A percentile compares a stretch with the other conserved stretches of the same genome.
Evolutionary conservation across 2,888 invertebrate genomes (phyloP).

Genomic region (Andrena haemorrhoa): DNA sequence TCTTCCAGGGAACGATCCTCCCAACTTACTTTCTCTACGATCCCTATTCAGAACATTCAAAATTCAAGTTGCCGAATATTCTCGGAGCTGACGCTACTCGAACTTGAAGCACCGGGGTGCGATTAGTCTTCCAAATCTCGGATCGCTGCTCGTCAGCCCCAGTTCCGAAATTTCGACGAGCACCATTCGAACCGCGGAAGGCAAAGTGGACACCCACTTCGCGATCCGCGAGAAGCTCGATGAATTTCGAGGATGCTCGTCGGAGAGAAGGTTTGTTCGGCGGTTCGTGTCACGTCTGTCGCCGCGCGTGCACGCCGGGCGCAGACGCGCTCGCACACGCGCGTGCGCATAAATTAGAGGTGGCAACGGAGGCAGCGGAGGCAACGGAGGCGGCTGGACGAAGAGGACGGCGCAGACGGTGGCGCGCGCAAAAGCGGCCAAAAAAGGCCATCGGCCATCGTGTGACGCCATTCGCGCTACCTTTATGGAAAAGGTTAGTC

Average conservation of each 20-base stretch:
- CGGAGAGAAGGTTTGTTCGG: constrained; percentile 13
- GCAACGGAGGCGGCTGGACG: constrained; percentile 1
- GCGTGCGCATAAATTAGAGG: constrained; percentile 64
- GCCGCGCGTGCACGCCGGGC: constrained; percentile 63
- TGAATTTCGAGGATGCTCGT: constrained; percentile 39
- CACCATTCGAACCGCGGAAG: not conserved
- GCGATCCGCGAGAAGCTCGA: not conserved
- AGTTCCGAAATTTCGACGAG: too few relatives aligned
- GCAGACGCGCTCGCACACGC: constrained; percentile 34
- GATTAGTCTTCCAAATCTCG: too few relatives aligned
- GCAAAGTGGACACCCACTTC: not conserved
- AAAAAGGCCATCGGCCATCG: constrained; percentile 76
- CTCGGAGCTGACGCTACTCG: too few relatives aligned
- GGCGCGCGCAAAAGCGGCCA: constrained; percentile 66
- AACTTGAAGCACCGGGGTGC: too few relatives aligned
- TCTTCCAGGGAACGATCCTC: too few relatives aligned
- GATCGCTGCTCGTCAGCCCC: too few relatives aligned
- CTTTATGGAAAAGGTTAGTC: constrained; percentile 73
- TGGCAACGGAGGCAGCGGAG: constrained; percentile 12
- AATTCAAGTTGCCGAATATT: too few relatives aligned
- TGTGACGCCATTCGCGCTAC: constrained; percentile 76
- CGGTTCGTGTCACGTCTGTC: constrained; percentile 48
- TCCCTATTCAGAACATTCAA: too few relatives aligned
- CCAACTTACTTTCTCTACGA: too few relatives aligned
- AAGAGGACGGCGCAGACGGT: constrained; percentile 32